A percentile compares a stretch with the other conserved stretches of the same genome.
phyloP scores from a whole-genome alignment of 2,797 vertebrate species.

The Sebastes diploproa region DNA sequence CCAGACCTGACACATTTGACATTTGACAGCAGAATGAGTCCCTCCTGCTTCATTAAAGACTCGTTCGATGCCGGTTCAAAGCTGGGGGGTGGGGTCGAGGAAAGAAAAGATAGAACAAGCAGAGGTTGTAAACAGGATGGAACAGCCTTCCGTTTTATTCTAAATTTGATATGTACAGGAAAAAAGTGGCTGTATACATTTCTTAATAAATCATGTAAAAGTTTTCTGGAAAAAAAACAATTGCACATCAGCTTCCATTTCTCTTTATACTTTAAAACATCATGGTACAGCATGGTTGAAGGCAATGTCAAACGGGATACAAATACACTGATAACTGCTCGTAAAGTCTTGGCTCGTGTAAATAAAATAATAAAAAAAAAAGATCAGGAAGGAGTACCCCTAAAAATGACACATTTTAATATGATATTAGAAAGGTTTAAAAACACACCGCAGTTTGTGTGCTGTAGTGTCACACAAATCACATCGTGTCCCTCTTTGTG shows the following conservation, averaged over 20 bases:
- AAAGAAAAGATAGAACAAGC: background rate
- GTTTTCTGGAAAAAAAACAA: constrained; percentile 63
- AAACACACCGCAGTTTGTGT: constrained; percentile 19
- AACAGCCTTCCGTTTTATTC: constrained; percentile 74
- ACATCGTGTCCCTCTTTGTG: constrained; percentile 29
- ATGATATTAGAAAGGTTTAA: constrained; percentile 25
- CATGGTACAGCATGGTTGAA: constrained; percentile 61
- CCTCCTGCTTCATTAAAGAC: constrained; percentile 1
- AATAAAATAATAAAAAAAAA: constrained; percentile 23
- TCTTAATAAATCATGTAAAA: constrained; percentile 74
- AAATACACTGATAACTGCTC: constrained; percentile 51
- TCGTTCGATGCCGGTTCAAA: constrained; percentile 12
- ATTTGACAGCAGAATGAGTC: constrained; percentile 26
- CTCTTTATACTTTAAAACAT: constrained; percentile 60
- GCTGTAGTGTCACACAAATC: constrained; percentile 33
- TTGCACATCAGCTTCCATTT: constrained; percentile 74
- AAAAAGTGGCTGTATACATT: constrained; percentile 65
- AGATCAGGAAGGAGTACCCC: constrained; percentile 37
- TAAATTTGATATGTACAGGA: constrained; percentile 77
- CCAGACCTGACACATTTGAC: constrained; percentile 14
- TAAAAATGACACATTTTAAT: constrained; percentile 26
- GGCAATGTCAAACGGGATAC: constrained; percentile 57
- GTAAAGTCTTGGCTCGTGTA: constrained; percentile 37
- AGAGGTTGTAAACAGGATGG: constrained; percentile 61
- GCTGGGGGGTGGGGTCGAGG: background rate